Percentiles rank a stretch among this genome's conserved stretches.
Evolutionary conservation across 2,797 vertebrate species (phyloP).

Genomic region (Sebastes iracundus): DNA sequence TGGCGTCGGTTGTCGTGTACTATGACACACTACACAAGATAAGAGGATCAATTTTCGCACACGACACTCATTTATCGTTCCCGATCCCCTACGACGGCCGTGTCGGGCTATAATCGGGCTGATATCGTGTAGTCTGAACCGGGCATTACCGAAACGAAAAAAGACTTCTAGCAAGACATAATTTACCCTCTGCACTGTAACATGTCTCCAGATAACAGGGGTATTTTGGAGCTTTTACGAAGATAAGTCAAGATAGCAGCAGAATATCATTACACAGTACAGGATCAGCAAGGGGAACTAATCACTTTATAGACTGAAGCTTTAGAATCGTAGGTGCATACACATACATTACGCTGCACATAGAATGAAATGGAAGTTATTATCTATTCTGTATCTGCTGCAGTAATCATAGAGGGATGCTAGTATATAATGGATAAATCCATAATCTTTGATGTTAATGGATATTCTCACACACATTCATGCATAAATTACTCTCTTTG

Average conservation of each 20-base stretch:
- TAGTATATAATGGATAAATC: slow-evolving; percentile 23
- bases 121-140: too few species aligned
- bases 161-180: neutral
- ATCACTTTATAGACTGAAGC: slow-evolving; percentile 33
- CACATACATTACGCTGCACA: neutral
- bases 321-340: neutral
- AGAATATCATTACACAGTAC: slow-evolving; percentile 38
- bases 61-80: too few species aligned
- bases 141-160: neutral
- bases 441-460: slow-evolving; percentile 26
- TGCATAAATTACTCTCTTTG: neutral
- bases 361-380: slow-evolving; percentile 16
- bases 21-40: too few species aligned
- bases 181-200: slow-evolving; percentile 19
- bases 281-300: slow-evolving; percentile 40
- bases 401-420: slow-evolving; percentile 17
- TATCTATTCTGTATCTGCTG: slow-evolving; percentile 23
- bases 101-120: too few species aligned
- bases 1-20: too few species aligned
- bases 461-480: slow-evolving; percentile 19
- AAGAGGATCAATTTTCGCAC: too few species aligned
- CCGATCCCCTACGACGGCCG: too few species aligned
- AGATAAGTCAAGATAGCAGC: slow-evolving; percentile 38
- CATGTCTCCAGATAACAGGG: slow-evolving; percentile 26
- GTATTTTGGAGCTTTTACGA: slow-evolving; percentile 28